phyloP scores from a whole-genome alignment of 2,113 vertebrate species.

The Spermophilus dauricus region DNA sequence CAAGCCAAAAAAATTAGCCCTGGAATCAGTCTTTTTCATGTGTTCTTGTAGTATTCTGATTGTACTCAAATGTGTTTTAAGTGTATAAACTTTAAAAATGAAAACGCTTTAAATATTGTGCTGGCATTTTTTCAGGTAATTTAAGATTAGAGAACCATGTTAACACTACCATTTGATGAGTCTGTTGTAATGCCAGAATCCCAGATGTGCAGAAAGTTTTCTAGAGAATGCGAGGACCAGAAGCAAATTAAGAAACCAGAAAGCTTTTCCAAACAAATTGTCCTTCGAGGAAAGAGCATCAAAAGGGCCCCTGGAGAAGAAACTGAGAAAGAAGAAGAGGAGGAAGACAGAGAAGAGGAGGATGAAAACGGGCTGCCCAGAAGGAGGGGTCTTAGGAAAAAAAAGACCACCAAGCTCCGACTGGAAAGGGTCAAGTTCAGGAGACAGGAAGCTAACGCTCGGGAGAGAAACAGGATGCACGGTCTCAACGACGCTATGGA shows the following conservation, averaged over 20 bases:
- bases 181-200: constrained; percentile 96
- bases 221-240: constrained; percentile 93
- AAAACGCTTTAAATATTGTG: constrained; percentile 88
- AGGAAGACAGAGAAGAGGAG: constrained; percentile 94
- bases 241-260: constrained; percentile 93
- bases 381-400: constrained; percentile 96
- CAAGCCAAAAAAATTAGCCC: constrained; percentile 32
- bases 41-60: constrained; percentile 45
- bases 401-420: constrained; percentile 93
- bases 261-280: constrained; percentile 89
- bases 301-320: constrained; percentile 93
- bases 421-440: constrained; percentile 95
- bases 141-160: constrained; percentile 94
- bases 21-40: neutral
- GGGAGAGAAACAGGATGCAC: constrained; percentile 98
- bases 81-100: constrained; percentile 84
- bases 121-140: constrained; percentile 91
- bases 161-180: constrained; percentile 99
- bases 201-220: constrained; percentile 96
- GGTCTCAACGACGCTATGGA: constrained; percentile 97
- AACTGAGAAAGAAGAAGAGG: constrained; percentile 94
- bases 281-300: constrained; percentile 91
- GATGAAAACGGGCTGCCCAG: constrained; percentile 94
- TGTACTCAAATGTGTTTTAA: constrained; percentile 78
- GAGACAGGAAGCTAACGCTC: constrained; percentile 96